phyloP scores from a whole-genome alignment of 2,888 invertebrate species.

The Amblyjoppa fuscipennis region DNA sequence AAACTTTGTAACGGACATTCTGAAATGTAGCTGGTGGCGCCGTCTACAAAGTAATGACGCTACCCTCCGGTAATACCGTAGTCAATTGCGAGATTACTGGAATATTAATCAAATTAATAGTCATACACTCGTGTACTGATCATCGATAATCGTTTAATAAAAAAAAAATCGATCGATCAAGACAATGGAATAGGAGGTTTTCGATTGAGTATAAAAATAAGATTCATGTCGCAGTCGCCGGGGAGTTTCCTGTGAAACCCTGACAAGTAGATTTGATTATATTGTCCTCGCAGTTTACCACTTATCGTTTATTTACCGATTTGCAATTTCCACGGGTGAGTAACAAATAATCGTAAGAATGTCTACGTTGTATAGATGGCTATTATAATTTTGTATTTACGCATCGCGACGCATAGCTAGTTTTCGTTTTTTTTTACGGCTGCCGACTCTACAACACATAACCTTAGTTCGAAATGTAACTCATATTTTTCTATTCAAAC shows the following conservation, averaged over 20 bases:
- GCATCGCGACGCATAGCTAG: neutral
- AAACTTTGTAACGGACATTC: neutral
- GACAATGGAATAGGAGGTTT: neutral
- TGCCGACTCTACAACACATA: conserved; percentile 59
- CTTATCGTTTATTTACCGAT: conserved; percentile 51
- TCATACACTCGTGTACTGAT: conserved; percentile 13
- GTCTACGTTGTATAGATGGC: neutral
- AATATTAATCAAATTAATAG: conserved; percentile 23
- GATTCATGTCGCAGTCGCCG: conserved; percentile 41
- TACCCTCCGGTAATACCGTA: conserved; percentile 25
- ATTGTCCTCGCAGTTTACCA: conserved; percentile 45
- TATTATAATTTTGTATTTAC: neutral
- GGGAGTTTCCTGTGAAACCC: conserved; percentile 50
- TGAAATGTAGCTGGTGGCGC: conserved; percentile 31
- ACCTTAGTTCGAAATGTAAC: conserved; percentile 63
- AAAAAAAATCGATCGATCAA: neutral
- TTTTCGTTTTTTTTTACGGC: conserved; percentile 10
- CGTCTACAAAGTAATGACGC: conserved; percentile 7
- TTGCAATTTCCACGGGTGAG: conserved; percentile 34
- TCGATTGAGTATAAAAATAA: neutral
- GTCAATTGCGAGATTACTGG: conserved; percentile 31
- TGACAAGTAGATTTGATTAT: conserved; percentile 67
- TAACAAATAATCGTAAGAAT: neutral
- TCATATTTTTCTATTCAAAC: conserved; percentile 27
- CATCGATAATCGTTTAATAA: neutral